Evolutionary conservation across 2,113 vertebrate species (phyloP), one percentile per base, ranked within the genome.

Genomic region (Tragelaphus strepsiceros): DNA sequence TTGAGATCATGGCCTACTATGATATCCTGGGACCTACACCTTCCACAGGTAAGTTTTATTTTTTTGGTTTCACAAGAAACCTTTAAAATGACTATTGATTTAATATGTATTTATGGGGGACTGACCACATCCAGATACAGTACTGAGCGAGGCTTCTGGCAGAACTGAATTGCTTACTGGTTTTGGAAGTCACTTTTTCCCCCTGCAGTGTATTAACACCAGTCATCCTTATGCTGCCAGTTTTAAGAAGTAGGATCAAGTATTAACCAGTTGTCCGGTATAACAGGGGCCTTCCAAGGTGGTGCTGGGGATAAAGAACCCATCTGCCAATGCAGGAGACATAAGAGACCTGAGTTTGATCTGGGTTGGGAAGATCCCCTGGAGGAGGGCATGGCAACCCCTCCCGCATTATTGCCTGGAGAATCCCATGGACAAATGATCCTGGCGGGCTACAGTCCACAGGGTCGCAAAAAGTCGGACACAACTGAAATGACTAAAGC

Each of bases 1-100:
- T 97, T 97, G 96, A 98, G 83, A 74, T 97, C 56, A 83, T 95
- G 93, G 86, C 82, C 78, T 97, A 71, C 59, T 97, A 16, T 81
- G 80, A 97, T 24, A 32, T 91, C 49, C 77, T 96, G 28, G 95
- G 96, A 17, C 83, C 84, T 71, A 49, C 21, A 56, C 81, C 94
- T 46, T 97, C 88, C 30, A 56, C 32, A 95, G 88, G 88, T 98
- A 71, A 91, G 67, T 56, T 39, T 7, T 86, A 26, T 24, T 64
- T 93, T 7, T 84, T 85, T 94, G 92, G 15, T 59, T 87, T 80
- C 59, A 35, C 2, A 84, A 32, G 67, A 86, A 67, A 6, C 3
- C 26, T 64, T 90, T 58, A 32, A 51, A 71, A 74, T 21, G 4
- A 51, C 77, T 91, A 19, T 80, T 61, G 2, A 10, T 49, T 83